Evolutionary conservation across 2,797 vertebrate genomes (phyloP), one percentile per base, ranked within the genome.

Genomic region (Lepidocolaptes lacrymiger): DNA sequence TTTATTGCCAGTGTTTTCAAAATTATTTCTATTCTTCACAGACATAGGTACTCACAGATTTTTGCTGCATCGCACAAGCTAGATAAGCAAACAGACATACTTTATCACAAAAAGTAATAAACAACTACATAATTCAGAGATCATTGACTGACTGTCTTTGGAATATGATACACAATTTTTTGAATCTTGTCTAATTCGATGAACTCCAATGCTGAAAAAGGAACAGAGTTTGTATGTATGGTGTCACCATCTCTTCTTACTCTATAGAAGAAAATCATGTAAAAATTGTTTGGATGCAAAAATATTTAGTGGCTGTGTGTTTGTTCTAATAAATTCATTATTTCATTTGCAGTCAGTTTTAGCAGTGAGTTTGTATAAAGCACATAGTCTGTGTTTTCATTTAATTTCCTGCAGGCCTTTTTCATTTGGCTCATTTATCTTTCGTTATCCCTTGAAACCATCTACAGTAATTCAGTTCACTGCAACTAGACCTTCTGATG

Each of bases 401-500:
- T 97, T 97, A 80, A 97, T 97, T 97, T 97, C 96, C 96, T 96
- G 37, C 62, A 96, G 96, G 89, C 49, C 71, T 91, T 96, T 94
- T 97, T 91, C 54, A 4, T 95, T 95, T 93, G 75, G 54, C 83
- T 97, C 82, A 72, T 93, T 97, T 96, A 95, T 96, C 96, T 97
- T 94, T 59, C 39, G 74, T 98, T 96, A 97, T 97, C 97, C 93
- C 93, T 92, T 89, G 62, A 89, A 97, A 92, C 54, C 77, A 90
- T 91, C 91, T 90, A 88, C 59, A 22, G 34, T 93, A 93, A 97
- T 96, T 92, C 95, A 93, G 82, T 44, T 83, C 85, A 80, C 73
- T 93, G 63, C 72, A 85, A 48, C 51, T 61, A 91, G 84, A 90
- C 73, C 54, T 94, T 91, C 79, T 21, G 14, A 87, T 77, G 73